Base-by-base conservation (phyloP, 2,888 invertebrate genomes). In the Acleris laterana region DNA sequence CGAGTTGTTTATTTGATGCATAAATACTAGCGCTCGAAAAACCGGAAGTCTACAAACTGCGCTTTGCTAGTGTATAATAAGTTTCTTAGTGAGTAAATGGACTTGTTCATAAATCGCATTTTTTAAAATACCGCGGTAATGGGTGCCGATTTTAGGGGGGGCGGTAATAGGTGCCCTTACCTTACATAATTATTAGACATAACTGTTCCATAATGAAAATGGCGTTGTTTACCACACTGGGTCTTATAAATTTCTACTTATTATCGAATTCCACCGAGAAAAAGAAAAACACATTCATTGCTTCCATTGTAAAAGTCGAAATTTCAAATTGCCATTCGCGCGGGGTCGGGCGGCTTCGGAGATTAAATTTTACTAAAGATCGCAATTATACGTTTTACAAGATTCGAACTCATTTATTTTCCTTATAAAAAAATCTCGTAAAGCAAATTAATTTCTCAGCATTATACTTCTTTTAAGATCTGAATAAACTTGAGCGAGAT, bases 381-480 rank as follows among this genome's bases (percentile, higher is more conserved):
- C 81, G 88, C 88, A 89, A 89, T 89, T 87, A 87, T 81, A 80
- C 82, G 75, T 81, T 85, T 85, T 83, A 84, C 83, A 79, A 87
- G 85, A 88, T 87, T 85, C 83, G 83, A 83, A 87, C 83, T 87
- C 85, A 87, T 89, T 90, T 89, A 87, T 86, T 85, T 88, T 85
- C 82, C 79, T 75, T 74, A 71, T 77, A 78, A 80, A 77, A 85
- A 88, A 87, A 88, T 85, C 81, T 87, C 74, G 81, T 82, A 83
- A 89, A 87, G 83, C 80, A 90, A 91, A 91, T 90, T 91, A 91
- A 90, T 91, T 90, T 80, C 83, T 83, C 78, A 81, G 86, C 84
- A 89, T 90, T 88, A 89, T 89, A 89, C 88, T 89, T 88, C 84
- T 89, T 87, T 88, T 80, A 84, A 87, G 87, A 90, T 88, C 84